Evolutionary conservation across 2,888 invertebrate genomes (phyloP), one percentile per base, ranked within the genome.

Genomic region (Leucophenga maculata): DNA sequence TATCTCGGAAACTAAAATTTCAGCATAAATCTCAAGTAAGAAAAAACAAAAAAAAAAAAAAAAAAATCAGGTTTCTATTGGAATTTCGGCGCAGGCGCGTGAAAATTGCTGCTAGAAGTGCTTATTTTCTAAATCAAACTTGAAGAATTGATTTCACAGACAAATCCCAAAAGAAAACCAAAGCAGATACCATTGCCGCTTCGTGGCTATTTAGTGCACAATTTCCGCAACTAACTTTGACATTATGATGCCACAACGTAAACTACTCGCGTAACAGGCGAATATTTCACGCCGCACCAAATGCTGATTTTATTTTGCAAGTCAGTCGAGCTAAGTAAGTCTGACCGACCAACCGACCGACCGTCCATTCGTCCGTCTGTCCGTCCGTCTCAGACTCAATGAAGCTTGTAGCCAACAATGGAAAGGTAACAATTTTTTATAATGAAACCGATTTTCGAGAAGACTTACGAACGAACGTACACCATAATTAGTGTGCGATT

Each of bases 211-310:
- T 39, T 39, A 39, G 39, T 39, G 39, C 39, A 39, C 39, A 39
- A 8, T 39, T 20, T 39, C 9, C 32, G 39, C 71, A 74, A 74
- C 72, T 74, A 77, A 79, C 81, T 80, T 82, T 80, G 80, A 80
- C 81, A 82, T 82, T 80, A 82, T 78, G 78, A 39, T 39, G 39
- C 39, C 39, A 39, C 39, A 39, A n/a, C n/a, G n/a, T n/a, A 39
- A 39, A 39, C 2, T 26, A 26, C 26, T 26, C 8, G 8, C 32
- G 8, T 39, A 39, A 9, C 39, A 39, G 11, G 39, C 39, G 39
- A 39, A 39, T 39, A 39, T 39, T 39, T 39, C 39, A 39, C 39
- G 39, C 39, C 39, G 8, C 39, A 26, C 26, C 26, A 39, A 39
- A 39, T 39, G 39, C 39, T 39, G 39, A 39, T 39, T 39, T 39